These are phyloP conservation scores for Anseranas semipalmata DNA, from an alignment of 2,113 vertebrate species.

Conservation along the genomic window DNA sequence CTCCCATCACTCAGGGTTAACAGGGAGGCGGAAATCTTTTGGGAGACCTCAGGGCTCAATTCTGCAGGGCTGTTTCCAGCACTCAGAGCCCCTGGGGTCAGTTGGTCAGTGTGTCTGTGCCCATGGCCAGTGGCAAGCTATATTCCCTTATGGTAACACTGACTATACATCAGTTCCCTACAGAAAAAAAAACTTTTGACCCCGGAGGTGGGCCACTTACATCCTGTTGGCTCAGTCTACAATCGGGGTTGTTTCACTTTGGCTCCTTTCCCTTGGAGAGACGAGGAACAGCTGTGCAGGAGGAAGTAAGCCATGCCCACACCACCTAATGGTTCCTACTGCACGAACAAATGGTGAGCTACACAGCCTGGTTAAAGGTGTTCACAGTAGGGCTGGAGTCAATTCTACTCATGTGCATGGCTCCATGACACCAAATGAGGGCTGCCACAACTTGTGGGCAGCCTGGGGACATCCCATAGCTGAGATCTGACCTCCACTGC, in stretches of 20 bases:
- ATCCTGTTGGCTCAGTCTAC: not conserved
- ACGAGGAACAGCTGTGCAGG: not conserved
- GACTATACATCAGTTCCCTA: not conserved
- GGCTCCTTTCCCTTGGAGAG: not conserved
- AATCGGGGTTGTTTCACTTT: not conserved
- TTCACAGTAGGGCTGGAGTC: rapidly evolving
- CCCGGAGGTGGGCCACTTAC: not conserved
- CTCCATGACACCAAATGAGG: not conserved
- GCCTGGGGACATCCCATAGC: not conserved
- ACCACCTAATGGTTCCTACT: not conserved
- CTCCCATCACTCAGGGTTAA: not conserved
- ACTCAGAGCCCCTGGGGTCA: not conserved
- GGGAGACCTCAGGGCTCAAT: not conserved
- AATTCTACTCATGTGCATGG: not conserved
- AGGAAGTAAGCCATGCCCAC: not conserved
- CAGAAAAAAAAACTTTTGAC: not conserved
- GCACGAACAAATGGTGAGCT: not conserved
- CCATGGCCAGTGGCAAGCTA: not conserved
- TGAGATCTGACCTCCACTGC: not conserved
- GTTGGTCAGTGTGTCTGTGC: rapidly evolving
- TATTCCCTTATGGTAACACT: not conserved
- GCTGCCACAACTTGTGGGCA: not conserved
- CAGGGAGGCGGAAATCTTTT: not conserved
- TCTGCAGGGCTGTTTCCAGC: not conserved
- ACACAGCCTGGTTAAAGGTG: not conserved